A percentile compares a stretch with the other conserved stretches of the same genome.
Conservation (phyloP, 1,140 invertebrate genomes). For the Venustaconcha ellipsiformis region DNA sequence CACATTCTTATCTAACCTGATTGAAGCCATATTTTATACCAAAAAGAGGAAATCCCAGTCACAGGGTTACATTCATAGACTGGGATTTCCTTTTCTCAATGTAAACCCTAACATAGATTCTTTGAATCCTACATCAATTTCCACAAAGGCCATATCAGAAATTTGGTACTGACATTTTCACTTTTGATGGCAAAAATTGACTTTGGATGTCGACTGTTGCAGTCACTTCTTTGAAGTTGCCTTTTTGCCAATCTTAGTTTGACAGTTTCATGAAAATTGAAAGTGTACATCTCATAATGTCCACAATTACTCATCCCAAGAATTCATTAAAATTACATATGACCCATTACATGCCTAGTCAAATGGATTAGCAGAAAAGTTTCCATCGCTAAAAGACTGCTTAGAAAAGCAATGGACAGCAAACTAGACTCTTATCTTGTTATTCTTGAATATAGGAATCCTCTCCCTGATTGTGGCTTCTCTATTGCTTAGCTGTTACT, state of each 20-base stretch:
- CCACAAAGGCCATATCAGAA: slow-evolving; percentile 31
- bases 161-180: slow-evolving; percentile 31
- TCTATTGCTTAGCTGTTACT: background rate
- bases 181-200: slow-evolving; percentile 14
- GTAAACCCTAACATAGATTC: no score
- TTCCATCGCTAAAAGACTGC: background rate
- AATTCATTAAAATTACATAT: slow-evolving; percentile 6
- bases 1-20: no score
- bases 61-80: no score
- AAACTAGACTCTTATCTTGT: background rate
- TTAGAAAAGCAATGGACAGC: background rate
- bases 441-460: slow-evolving; percentile 1
- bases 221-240: slow-evolving; percentile 34
- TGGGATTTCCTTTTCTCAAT: no score
- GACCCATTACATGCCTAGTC: background rate
- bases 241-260: slow-evolving; percentile 10
- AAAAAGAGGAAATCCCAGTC: no score
- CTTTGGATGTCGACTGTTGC: slow-evolving; percentile 27
- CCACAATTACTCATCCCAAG: slow-evolving; percentile 3
- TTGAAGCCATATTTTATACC: no score
- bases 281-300: slow-evolving; percentile 6
- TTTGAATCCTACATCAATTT: slow-evolving; percentile 15
- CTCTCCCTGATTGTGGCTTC: background rate
- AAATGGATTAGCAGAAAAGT: background rate
- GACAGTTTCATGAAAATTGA: slow-evolving; percentile 29